A percentile compares a stretch with the other conserved stretches of the same genome.
These are phyloP conservation scores for Cherax destructor DNA, from an alignment of 1,140 invertebrate species.

Conservation along the genomic window DNA sequence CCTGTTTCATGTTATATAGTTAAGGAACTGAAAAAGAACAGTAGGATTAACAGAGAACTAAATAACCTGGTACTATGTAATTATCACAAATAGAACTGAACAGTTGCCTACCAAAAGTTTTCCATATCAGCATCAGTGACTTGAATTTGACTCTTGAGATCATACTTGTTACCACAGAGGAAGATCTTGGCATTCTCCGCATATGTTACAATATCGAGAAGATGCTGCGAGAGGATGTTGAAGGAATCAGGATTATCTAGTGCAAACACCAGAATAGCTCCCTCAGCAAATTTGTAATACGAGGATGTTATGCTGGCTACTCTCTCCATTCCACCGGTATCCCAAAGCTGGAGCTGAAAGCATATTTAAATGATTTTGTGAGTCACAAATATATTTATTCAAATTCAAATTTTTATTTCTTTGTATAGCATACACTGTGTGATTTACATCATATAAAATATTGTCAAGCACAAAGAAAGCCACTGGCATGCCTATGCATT, in stretches of 20 bases:
- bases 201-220: slow-evolving; percentile 92
- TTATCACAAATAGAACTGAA: not conserved
- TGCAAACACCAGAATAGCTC: slow-evolving; percentile 92
- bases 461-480: too few species aligned
- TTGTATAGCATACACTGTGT: too few species aligned
- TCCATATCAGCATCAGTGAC: slow-evolving; percentile 93
- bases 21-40: not conserved
- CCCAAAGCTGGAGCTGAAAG: slow-evolving; percentile 90
- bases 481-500: too few species aligned
- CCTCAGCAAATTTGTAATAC: slow-evolving; percentile 95
- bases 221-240: slow-evolving; percentile 91
- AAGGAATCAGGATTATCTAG: slow-evolving; percentile 93
- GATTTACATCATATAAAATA: too few species aligned
- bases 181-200: slow-evolving; percentile 96
- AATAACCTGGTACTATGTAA: not conserved
- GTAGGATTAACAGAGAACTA: not conserved
- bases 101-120: slow-evolving; percentile 84
- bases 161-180: slow-evolving; percentile 92
- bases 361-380: too few species aligned
- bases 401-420: too few species aligned
- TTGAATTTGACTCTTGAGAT: slow-evolving; percentile 83
- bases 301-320: slow-evolving; percentile 94
- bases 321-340: slow-evolving; percentile 95
- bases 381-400: too few species aligned
- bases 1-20: not conserved